Percentiles rank a stretch among this genome's conserved stretches.
These are phyloP conservation scores for Rhinophrynus dorsalis DNA, from an alignment of 2,797 vertebrate species.

Conservation along the genomic window DNA sequence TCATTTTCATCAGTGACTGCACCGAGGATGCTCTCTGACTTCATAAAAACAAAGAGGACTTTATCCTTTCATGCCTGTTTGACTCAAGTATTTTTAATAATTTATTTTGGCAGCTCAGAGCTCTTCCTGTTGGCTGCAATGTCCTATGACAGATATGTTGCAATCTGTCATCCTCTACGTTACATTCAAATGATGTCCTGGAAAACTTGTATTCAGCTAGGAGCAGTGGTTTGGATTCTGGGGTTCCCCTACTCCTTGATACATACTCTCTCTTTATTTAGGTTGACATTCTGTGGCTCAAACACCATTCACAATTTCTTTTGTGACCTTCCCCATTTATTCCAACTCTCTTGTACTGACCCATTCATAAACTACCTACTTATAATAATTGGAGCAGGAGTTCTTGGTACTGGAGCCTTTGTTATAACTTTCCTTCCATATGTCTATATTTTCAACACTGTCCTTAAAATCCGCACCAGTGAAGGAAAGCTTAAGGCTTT, in stretches of 20 bases:
- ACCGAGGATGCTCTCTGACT: neutral
- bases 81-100: constrained; percentile 13
- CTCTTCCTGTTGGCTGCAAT: constrained; percentile 24
- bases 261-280: neutral
- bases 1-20: neutral
- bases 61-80: constrained; percentile 11
- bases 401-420: neutral
- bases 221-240: neutral
- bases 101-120: constrained; percentile 6
- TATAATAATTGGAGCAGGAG: neutral
- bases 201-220: neutral
- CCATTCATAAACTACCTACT: constrained; percentile 3
- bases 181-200: constrained; percentile 12
- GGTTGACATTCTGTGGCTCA: constrained; percentile 6
- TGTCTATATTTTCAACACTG: neutral
- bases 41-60: neutral
- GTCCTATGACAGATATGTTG: constrained; percentile 32
- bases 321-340: constrained; percentile 23
- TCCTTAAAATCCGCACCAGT: neutral
- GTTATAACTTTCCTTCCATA: constrained; percentile 4
- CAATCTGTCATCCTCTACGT: constrained; percentile 17
- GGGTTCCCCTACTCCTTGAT: neutral
- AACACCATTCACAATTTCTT: constrained; percentile 19
- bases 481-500: constrained; percentile 10
- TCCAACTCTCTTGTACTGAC: constrained; percentile 27